phyloP scores from a whole-genome alignment of 1,140 invertebrate species.

The Drosophila santomea region DNA sequence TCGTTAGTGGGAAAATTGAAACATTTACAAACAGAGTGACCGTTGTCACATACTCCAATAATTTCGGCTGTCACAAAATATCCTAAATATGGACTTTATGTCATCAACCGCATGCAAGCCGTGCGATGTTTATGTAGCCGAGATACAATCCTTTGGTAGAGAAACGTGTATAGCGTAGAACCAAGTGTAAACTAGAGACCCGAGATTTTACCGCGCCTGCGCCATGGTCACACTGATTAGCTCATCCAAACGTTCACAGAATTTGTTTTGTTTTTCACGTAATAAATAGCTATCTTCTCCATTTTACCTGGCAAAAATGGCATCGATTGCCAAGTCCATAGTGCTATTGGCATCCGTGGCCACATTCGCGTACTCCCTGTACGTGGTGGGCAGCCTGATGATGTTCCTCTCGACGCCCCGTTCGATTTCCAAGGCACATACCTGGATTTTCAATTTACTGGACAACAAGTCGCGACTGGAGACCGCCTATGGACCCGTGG shows the following conservation, averaged over 20 bases:
- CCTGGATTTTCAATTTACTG: slow-evolving; percentile 80
- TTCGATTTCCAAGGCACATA: slow-evolving; percentile 57
- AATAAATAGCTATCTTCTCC: not conserved
- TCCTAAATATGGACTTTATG: not conserved
- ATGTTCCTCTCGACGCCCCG: slow-evolving; percentile 73
- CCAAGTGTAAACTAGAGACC: too few relatives aligned
- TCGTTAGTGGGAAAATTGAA: slow-evolving; percentile 46
- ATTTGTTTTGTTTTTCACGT: not conserved
- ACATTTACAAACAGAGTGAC: slow-evolving; percentile 55
- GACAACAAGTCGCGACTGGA: slow-evolving; percentile 75
- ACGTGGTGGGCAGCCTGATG: slow-evolving; percentile 69
- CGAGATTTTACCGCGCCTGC: not conserved
- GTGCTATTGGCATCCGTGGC: slow-evolving; percentile 59
- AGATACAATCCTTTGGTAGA: not conserved
- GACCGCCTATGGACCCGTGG: slow-evolving; percentile 79
- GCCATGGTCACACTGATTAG: not conserved
- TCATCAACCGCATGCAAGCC: not conserved
- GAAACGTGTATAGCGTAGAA: too few relatives aligned
- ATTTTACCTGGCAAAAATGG: slow-evolving; percentile 37
- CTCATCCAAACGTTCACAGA: not conserved
- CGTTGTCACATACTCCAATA: not conserved
- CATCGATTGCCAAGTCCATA: slow-evolving; percentile 54
- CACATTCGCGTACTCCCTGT: slow-evolving; percentile 72
- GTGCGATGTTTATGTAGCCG: too few relatives aligned
- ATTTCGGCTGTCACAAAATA: not conserved